Conservation (phyloP, 2,797 vertebrate genomes). For the Brachyrhaphis roseni region DNA sequence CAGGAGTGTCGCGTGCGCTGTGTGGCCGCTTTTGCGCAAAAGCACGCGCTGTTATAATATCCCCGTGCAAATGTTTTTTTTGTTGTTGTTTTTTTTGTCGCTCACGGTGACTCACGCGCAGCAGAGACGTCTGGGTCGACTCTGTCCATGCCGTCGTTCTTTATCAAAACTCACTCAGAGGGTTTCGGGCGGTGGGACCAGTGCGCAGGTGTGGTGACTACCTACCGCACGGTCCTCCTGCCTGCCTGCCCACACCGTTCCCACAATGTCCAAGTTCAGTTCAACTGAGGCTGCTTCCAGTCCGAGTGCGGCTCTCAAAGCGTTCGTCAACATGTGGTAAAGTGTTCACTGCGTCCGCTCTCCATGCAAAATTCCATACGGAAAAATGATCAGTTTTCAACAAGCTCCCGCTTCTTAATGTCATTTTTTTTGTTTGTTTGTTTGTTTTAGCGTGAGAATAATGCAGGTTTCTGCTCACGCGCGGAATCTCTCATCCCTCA, state of each 20-base stretch:
- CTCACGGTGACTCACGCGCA: constrained; percentile 64
- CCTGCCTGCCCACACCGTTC: background rate
- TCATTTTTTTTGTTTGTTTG: too few species aligned
- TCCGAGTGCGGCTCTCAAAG: constrained; percentile 10
- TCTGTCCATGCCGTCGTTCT: constrained; percentile 26
- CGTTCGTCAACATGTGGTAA: constrained; percentile 13
- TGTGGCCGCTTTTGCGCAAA: constrained; percentile 21
- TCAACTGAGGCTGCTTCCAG: constrained; percentile 1
- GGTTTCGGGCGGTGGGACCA: constrained; percentile 24
- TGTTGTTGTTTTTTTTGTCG: background rate
- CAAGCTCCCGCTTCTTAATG: background rate
- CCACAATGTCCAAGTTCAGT: background rate
- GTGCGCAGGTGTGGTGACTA: constrained; percentile 35
- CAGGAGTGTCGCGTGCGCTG: constrained; percentile 25
- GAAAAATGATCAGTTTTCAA: background rate
- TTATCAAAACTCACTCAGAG: constrained; percentile 32
- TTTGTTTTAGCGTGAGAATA: background rate
- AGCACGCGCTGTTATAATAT: constrained; percentile 45
- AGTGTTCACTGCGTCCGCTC: constrained; percentile 19
- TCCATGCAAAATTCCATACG: constrained; percentile 1
- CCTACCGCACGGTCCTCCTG: background rate
- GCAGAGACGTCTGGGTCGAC: constrained; percentile 63
- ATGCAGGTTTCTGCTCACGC: constrained; percentile 7
- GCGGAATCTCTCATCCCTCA: constrained; percentile 30
- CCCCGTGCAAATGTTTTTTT: constrained; percentile 50